phyloP scores from a whole-genome alignment of 1,140 invertebrate genomes.

The Macrobrachium nipponense region DNA sequence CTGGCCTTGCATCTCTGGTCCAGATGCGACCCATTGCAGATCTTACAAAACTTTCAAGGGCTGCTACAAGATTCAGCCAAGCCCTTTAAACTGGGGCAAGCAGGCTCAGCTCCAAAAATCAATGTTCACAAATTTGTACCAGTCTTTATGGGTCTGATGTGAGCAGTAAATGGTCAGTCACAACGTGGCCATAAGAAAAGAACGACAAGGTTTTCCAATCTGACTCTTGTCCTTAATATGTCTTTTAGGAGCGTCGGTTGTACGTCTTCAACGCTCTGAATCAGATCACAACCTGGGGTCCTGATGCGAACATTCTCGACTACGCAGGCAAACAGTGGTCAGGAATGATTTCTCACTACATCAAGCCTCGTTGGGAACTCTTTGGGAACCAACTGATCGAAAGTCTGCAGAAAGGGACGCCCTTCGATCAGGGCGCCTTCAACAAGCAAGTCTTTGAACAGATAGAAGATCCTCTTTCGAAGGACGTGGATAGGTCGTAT shows the following conservation, averaged over 20 bases:
- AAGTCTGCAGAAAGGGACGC: background rate
- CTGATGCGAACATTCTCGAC: conserved; percentile 86
- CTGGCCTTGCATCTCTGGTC: too few species aligned
- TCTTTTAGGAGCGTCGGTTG: conserved; percentile 70
- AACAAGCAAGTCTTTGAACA: background rate
- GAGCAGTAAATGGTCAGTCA: too few species aligned
- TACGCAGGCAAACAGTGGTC: conserved; percentile 94
- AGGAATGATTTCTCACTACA: conserved; percentile 78
- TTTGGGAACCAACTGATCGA: conserved; percentile 69
- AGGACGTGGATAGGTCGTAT: conserved; percentile 5
- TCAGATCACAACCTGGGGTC: conserved; percentile 93
- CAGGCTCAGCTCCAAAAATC: too few species aligned
- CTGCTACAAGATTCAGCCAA: too few species aligned
- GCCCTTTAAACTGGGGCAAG: too few species aligned
- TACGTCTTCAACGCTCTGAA: conserved; percentile 89
- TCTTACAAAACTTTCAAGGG: too few species aligned
- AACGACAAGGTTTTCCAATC: background rate
- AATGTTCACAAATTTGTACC: too few species aligned
- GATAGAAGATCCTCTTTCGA: conserved; percentile 19
- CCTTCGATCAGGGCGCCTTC: conserved; percentile 8
- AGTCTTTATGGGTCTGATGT: too few species aligned
- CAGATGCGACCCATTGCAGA: too few species aligned
- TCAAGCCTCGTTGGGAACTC: conserved; percentile 77
- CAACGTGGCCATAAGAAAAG: too few species aligned
- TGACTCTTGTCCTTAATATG: background rate